phyloP scores from a whole-genome alignment of 2,888 invertebrate species.

The Leptinotarsa tumamoca region DNA sequence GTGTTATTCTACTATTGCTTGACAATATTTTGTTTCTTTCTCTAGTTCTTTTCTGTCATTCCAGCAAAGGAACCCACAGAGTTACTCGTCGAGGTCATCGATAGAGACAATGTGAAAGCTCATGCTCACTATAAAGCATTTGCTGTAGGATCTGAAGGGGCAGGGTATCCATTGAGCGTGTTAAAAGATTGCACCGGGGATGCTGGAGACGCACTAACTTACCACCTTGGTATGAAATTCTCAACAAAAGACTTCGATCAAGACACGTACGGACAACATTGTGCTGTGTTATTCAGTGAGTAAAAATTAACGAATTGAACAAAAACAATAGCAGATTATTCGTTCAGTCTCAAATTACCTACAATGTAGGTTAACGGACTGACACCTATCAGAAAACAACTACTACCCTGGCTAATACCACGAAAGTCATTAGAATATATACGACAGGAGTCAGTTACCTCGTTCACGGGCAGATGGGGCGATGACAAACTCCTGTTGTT shows the following conservation, averaged over 20 bases:
- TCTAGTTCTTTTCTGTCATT: background rate
- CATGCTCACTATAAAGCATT: constrained; percentile 23
- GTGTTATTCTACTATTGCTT: too few species aligned
- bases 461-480: too few species aligned
- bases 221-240: constrained; percentile 10
- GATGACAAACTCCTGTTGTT: too few species aligned
- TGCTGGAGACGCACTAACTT: constrained; percentile 17
- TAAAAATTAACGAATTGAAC: too few species aligned
- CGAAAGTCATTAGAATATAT: too few species aligned
- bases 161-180: constrained; percentile 17
- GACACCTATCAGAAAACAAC: too few species aligned
- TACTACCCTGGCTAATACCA: too few species aligned
- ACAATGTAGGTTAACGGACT: too few species aligned
- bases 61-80: background rate
- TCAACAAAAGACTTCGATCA: constrained; percentile 24
- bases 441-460: too few species aligned
- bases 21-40: too few species aligned
- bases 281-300: constrained; percentile 18
- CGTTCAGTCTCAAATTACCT: too few species aligned
- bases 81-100: constrained; percentile 23
- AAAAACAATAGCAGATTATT: too few species aligned
- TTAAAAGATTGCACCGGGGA: constrained; percentile 19
- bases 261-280: background rate
- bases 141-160: constrained; percentile 21
- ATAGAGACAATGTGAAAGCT: constrained; percentile 22